A percentile compares a stretch with the other conserved stretches of the same genome.
These are phyloP conservation scores for Omphaloscelis lunosa DNA, from an alignment of 2,888 invertebrate species.

Conservation along the genomic window DNA sequence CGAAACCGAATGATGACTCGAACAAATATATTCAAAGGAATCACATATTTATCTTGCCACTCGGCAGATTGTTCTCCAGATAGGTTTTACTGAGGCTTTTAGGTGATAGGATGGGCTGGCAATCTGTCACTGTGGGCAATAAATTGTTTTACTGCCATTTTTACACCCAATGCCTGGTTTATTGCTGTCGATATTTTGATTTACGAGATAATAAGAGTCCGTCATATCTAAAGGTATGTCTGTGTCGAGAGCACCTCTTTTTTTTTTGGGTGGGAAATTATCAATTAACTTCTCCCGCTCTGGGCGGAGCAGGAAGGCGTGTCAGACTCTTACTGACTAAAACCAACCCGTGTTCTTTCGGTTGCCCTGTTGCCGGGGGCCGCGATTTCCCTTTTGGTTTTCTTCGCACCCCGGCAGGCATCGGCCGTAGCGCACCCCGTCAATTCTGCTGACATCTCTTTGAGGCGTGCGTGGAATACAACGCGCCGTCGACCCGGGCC, in stretches of 20 bases:
- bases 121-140: conserved; percentile 62
- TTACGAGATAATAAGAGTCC: conserved; percentile 41
- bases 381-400: too few species aligned
- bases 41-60: conserved; percentile 58
- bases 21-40: conserved; percentile 56
- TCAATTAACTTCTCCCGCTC: too few species aligned
- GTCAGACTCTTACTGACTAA: too few species aligned
- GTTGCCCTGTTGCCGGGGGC: too few species aligned
- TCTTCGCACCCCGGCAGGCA: too few species aligned
- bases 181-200: conserved; percentile 62
- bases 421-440: too few species aligned
- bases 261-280: too few species aligned
- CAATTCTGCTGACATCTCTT: too few species aligned
- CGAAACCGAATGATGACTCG: conserved; percentile 51
- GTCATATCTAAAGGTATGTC: conserved; percentile 12
- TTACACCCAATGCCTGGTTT: conserved; percentile 62
- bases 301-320: too few species aligned
- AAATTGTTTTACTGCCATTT: conserved; percentile 67
- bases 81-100: conserved; percentile 64
- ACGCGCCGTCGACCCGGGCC: too few species aligned
- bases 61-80: conserved; percentile 59
- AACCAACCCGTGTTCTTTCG: too few species aligned
- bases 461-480: too few species aligned
- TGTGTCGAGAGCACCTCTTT: not conserved
- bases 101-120: conserved; percentile 58